Evolutionary conservation across 2,113 vertebrate species (phyloP).

Genomic region (Melospiza melodia): DNA sequence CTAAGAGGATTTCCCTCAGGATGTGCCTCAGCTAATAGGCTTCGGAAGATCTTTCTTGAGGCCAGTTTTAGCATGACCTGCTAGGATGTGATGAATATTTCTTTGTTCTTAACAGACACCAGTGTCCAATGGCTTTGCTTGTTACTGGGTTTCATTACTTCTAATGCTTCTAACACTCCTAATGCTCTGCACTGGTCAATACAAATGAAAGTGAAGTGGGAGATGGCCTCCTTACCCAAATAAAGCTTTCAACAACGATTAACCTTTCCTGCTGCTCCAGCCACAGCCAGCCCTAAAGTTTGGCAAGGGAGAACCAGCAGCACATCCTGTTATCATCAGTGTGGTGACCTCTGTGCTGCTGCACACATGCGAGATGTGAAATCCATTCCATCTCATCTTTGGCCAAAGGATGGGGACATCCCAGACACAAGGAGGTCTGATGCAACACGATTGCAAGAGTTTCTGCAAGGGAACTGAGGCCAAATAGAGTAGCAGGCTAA

Average conservation of each 20-base stretch:
- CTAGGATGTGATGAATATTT: not conserved
- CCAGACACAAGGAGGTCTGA: not conserved
- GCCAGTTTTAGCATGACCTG: not conserved
- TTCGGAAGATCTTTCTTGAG: not conserved
- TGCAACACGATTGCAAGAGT: not conserved
- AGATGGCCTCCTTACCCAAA: not conserved
- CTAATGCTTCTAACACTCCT: not conserved
- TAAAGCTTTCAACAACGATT: not conserved
- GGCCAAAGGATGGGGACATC: not conserved
- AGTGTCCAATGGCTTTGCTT: not conserved
- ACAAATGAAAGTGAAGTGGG: not conserved
- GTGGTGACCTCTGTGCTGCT: not conserved
- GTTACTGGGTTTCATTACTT: not conserved
- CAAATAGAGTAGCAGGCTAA: not conserved
- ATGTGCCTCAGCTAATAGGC: slow-evolving; percentile 45
- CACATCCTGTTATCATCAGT: not conserved
- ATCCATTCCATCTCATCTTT: not conserved
- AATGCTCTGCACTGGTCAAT: not conserved
- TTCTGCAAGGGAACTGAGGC: not conserved
- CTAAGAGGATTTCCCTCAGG: slow-evolving; percentile 50
- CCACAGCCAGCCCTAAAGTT: not conserved
- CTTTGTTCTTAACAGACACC: not conserved
- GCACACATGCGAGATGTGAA: not conserved
- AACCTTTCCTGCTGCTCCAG: not conserved
- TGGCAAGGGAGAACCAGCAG: not conserved